A percentile compares a stretch with the other conserved stretches of the same genome.
These are phyloP conservation scores for Bombyx mori DNA, from an alignment of 1,140 invertebrate genomes.

Conservation along the genomic window ASM3026992v2 NC_085109.1:9819501-9820000, in stretches of 20 bases:
- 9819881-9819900: slow-evolving; percentile 7
- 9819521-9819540: too few relatives aligned
- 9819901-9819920: slow-evolving; percentile 42
- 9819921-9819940: slow-evolving; percentile 49
- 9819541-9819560: too few relatives aligned
- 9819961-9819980: slow-evolving; percentile 60
- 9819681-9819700: slow-evolving; percentile 55
- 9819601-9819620: too few relatives aligned
- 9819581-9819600: too few relatives aligned
- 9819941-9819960: slow-evolving; percentile 56
- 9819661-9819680: slow-evolving; percentile 49
- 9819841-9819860: slow-evolving; percentile 40
- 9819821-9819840: slow-evolving; percentile 42
- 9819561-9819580: too few relatives aligned
- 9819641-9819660: slow-evolving; percentile 12
- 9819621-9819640: too few relatives aligned
- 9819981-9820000: slow-evolving; percentile 71
- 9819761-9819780: slow-evolving; percentile 36
- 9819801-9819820: slow-evolving; percentile 45
- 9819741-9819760: slow-evolving; percentile 58
- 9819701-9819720: slow-evolving; percentile 34
- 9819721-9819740: slow-evolving; percentile 44
- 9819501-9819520: too few relatives aligned
- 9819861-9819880: slow-evolving; percentile 63
- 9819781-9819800: slow-evolving; percentile 63